A percentile compares a stretch with the other conserved stretches of the same genome.
phyloP scores from a whole-genome alignment of 2,888 invertebrate genomes.

The Limulus polyphemus region DNA sequence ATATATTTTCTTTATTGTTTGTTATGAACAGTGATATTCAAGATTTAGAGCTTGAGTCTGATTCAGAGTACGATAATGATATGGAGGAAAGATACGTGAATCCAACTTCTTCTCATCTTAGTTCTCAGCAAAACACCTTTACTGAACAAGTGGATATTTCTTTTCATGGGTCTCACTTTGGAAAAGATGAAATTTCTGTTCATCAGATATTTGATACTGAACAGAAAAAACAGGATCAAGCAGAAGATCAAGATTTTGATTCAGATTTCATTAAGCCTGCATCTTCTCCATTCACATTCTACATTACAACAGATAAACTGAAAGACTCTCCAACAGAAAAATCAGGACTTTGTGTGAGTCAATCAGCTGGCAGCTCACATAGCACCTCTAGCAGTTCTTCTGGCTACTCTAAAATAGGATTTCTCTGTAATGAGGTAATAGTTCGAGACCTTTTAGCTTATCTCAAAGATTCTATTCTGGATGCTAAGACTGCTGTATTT shows the following conservation, averaged over 20 bases:
- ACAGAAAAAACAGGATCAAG: too few species aligned
- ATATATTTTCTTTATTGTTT: constrained; percentile 58
- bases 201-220: too few species aligned
- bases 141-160: too few species aligned
- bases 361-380: constrained; percentile 8
- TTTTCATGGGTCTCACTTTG: too few species aligned
- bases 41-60: constrained; percentile 30
- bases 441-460: constrained; percentile 17
- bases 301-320: constrained; percentile 1
- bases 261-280: too few species aligned
- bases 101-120: not conserved
- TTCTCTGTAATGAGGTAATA: constrained; percentile 19
- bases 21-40: constrained; percentile 50
- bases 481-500: constrained; percentile 20
- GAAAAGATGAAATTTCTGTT: too few species aligned
- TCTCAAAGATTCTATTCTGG: constrained; percentile 16
- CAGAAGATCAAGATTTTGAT: too few species aligned
- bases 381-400: constrained; percentile 15
- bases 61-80: constrained; percentile 6
- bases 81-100: not conserved
- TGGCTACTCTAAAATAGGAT: constrained; percentile 9
- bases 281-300: not conserved
- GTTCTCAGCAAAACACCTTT: not conserved
- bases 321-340: constrained; percentile 4
- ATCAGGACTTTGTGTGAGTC: not conserved